phyloP scores from a whole-genome alignment of 2,888 invertebrate genomes.

The Schizotus pectinicornis region DNA sequence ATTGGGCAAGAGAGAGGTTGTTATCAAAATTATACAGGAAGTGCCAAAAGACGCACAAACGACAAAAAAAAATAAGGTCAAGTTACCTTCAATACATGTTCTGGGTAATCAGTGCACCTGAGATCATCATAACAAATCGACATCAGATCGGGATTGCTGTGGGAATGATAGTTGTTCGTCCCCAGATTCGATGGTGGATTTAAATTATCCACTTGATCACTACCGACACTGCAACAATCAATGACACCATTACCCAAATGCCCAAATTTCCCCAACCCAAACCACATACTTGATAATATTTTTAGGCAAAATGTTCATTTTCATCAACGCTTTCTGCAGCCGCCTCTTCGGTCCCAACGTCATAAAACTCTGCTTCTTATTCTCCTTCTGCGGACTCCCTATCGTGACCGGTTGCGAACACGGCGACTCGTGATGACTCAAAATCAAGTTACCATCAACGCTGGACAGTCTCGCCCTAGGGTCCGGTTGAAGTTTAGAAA shows the following conservation, averaged over 20 bases:
- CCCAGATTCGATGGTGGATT: slow-evolving; percentile 61
- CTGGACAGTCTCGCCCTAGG: slow-evolving; percentile 80
- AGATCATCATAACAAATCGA: slow-evolving; percentile 82
- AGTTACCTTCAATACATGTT: slow-evolving; percentile 87
- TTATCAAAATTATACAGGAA: no score
- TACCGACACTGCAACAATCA: slow-evolving; percentile 51
- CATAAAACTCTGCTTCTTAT: slow-evolving; percentile 74
- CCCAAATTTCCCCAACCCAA: slow-evolving; percentile 3
- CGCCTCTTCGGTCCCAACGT: slow-evolving; percentile 85
- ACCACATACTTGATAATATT: slow-evolving; percentile 69
- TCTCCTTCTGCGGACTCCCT: slow-evolving; percentile 71
- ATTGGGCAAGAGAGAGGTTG: no score
- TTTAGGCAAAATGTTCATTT: slow-evolving; percentile 88
- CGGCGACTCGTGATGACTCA: slow-evolving; percentile 50
- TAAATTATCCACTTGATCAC: slow-evolving; percentile 70
- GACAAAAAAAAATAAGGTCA: not conserved
- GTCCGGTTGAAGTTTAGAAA: slow-evolving; percentile 71
- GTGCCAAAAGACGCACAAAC: no score
- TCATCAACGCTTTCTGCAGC: slow-evolving; percentile 83
- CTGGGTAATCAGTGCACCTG: slow-evolving; percentile 85
- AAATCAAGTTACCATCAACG: slow-evolving; percentile 65
- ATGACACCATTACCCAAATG: slow-evolving; percentile 19
- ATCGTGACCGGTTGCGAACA: slow-evolving; percentile 65
- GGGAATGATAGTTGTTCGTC: slow-evolving; percentile 80
- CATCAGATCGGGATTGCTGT: slow-evolving; percentile 88